phyloP scores from a whole-genome alignment of 2,888 invertebrate species.

The Achlya flavicornis region DNA sequence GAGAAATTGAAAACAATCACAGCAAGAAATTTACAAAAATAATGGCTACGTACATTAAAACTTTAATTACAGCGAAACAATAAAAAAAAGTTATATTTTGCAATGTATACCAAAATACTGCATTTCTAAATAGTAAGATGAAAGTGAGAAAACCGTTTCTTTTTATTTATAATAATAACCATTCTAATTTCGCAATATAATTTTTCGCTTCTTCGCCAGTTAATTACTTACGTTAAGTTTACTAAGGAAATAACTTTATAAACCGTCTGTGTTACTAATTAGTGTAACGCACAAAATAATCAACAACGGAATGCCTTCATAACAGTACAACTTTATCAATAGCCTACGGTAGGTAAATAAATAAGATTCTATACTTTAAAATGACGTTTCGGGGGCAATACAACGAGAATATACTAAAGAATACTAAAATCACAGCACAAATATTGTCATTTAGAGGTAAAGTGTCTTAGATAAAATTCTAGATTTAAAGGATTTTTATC shows the following conservation, averaged over 20 bases:
- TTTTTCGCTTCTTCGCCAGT: constrained; percentile 72
- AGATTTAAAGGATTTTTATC: background rate
- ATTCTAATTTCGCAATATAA: constrained; percentile 51
- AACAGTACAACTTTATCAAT: constrained; percentile 83
- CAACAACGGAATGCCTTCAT: constrained; percentile 82
- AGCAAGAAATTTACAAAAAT: constrained; percentile 38
- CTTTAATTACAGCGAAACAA: constrained; percentile 68
- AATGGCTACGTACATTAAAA: constrained; percentile 14
- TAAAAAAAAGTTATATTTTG: constrained; percentile 62
- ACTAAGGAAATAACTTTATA: constrained; percentile 57
- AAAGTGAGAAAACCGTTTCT: constrained; percentile 71
- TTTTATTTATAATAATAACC: constrained; percentile 49
- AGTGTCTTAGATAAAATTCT: constrained; percentile 5
- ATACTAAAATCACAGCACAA: constrained; percentile 27
- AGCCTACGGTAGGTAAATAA: constrained; percentile 75
- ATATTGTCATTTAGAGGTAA: constrained; percentile 25
- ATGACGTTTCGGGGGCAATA: constrained; percentile 47
- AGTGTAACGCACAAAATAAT: constrained; percentile 72
- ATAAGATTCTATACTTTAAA: constrained; percentile 56
- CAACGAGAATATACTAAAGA: constrained; percentile 12
- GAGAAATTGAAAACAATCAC: constrained; percentile 45
- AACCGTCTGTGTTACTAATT: constrained; percentile 78
- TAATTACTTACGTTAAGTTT: constrained; percentile 56
- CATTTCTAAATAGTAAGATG: constrained; percentile 80
- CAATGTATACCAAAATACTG: constrained; percentile 84